Evolutionary conservation across 2,888 invertebrate species (phyloP).

Genomic region (Euzophera pinguis): DNA sequence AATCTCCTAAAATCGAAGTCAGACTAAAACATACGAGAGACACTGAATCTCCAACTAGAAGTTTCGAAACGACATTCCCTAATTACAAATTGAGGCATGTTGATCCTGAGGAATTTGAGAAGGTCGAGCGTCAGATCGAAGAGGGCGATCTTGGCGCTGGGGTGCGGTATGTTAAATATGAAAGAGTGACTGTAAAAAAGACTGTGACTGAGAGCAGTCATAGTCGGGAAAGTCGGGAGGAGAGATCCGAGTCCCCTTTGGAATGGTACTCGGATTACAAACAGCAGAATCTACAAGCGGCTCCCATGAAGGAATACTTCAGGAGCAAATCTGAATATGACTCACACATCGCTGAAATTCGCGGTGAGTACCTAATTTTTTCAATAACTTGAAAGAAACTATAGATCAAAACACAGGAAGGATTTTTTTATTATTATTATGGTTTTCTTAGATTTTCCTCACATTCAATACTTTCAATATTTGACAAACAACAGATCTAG

Average conservation of each 20-base stretch:
- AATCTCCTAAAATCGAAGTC: conserved; percentile 81
- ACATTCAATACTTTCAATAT: too few species aligned
- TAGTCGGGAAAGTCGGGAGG: conserved; percentile 38
- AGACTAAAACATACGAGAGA: conserved; percentile 80
- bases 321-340: conserved; percentile 92
- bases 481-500: too few species aligned
- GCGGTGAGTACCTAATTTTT: conserved; percentile 81
- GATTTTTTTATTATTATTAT: too few species aligned
- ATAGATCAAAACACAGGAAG: too few species aligned
- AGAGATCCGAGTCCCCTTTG: conserved; percentile 63
- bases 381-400: not conserved
- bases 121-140: conserved; percentile 70
- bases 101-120: conserved; percentile 52
- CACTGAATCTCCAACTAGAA: conserved; percentile 67
- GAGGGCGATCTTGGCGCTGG: conserved; percentile 83
- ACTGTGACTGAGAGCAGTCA: conserved; percentile 74
- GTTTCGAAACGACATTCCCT: conserved; percentile 57
- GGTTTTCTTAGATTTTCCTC: too few species aligned
- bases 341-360: conserved; percentile 90
- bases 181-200: conserved; percentile 83
- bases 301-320: conserved; percentile 84
- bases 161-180: conserved; percentile 84
- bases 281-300: conserved; percentile 81
- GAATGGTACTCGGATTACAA: conserved; percentile 73
- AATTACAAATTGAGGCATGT: conserved; percentile 73